Evolutionary conservation across 1,140 invertebrate species (phyloP).

Genomic region (Eciton burchellii): DNA sequence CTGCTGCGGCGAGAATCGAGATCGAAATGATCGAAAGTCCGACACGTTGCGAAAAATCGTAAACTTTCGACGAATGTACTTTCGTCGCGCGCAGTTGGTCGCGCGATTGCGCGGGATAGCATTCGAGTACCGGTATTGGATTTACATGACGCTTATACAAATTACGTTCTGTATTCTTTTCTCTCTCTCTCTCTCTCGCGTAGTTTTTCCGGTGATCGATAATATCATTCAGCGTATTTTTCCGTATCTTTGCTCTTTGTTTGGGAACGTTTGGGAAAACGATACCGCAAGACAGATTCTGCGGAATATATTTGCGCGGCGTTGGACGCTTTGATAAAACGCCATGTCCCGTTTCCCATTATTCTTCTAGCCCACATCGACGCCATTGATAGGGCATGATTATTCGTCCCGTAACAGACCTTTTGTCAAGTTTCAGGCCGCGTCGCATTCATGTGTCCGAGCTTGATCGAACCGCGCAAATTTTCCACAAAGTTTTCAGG

Average conservation of each 20-base stretch:
- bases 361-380: not conserved
- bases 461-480: not conserved
- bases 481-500: not conserved
- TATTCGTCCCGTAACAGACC: constrained; percentile 10
- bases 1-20: not conserved
- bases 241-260: constrained; percentile 8
- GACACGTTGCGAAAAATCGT: not conserved
- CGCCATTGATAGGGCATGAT: constrained; percentile 23
- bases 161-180: not conserved
- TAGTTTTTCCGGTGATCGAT: not conserved
- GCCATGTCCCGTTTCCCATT: constrained; percentile 27
- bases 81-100: not conserved
- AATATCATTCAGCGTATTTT: constrained; percentile 21
- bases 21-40: not conserved
- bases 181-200: not conserved
- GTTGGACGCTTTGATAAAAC: constrained; percentile 38
- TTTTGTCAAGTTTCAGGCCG: not conserved
- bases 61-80: not conserved
- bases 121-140: not conserved
- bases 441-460: not conserved
- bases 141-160: not conserved
- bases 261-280: not conserved
- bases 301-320: constrained; percentile 4
- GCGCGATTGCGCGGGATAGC: not conserved
- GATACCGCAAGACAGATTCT: constrained; percentile 27